Percentiles rank a stretch among this genome's conserved stretches.
Evolutionary conservation across 2,113 vertebrate genomes (phyloP).

Genomic region (Acrocephalus arundinaceus): DNA sequence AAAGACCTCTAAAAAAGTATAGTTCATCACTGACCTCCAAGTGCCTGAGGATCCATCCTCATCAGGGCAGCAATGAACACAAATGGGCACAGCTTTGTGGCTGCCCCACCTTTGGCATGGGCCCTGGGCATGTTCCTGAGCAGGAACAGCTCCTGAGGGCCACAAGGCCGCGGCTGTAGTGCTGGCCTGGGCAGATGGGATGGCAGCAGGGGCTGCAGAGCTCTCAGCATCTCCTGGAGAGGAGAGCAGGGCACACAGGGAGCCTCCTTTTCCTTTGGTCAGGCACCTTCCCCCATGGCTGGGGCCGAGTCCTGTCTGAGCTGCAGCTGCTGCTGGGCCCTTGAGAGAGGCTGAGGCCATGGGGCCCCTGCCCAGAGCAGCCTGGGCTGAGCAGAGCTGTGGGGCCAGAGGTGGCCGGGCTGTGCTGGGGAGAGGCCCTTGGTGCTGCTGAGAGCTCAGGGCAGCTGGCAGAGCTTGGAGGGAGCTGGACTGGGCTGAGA

Average conservation of each 20-base stretch:
- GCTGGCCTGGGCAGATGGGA: not conserved
- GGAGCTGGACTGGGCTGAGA: not conserved
- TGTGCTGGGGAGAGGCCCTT: not conserved
- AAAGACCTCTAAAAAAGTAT: no score
- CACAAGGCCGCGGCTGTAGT: not conserved
- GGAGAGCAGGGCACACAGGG: not conserved
- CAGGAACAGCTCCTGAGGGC: not conserved
- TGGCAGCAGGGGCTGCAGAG: not conserved
- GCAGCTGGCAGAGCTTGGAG: not conserved
- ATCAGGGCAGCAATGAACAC: rapidly evolving
- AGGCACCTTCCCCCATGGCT: not conserved
- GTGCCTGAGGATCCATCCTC: not conserved
- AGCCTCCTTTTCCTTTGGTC: not conserved
- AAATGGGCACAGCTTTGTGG: not conserved
- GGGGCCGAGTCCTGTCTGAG: not conserved
- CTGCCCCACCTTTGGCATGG: not conserved
- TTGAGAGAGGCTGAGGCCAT: not conserved
- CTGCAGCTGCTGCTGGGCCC: not conserved
- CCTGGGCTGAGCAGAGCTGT: not conserved
- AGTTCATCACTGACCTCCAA: no score
- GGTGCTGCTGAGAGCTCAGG: not conserved
- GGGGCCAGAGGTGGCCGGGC: not conserved
- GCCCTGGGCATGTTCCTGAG: not conserved
- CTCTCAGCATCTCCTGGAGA: not conserved
- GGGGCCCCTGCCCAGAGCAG: not conserved